Base-by-base conservation (phyloP, 2,888 invertebrate species). In the Drosophila lacicola region DNA sequence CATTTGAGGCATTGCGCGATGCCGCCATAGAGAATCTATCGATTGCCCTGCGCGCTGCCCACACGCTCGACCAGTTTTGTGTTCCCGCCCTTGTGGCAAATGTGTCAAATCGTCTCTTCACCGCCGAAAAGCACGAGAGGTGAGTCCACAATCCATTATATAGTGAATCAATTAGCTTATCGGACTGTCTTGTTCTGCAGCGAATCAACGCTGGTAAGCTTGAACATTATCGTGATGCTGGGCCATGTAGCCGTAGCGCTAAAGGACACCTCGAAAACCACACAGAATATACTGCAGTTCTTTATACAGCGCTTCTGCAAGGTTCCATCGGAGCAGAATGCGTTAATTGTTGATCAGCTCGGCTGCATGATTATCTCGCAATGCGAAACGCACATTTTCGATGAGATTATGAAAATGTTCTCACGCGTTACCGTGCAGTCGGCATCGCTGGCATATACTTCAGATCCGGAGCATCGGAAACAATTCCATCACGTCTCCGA, bases 381-480 rank as follows among this genome's bases (percentile, higher is more conserved):
- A 88, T 97, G 97, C 78, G 97, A 97, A 84, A 95, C 96, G 0
- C 94, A 95, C 36, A 95, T 96, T 19, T 97, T 98, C 90, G 98
- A 98, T 84, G 98, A 98, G 91, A 98, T 99, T 72, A 98, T 99
- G 98, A 95, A 97, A 89, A 98, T 99, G 97, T 99, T 99, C 93
- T 97, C 96, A 0, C 96, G 97, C 92, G 98, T 99, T 87, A 98
- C 98, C 0, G 96, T 98, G 11, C 98, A 98, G 90, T 97, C 97
- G 8, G 97, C 98, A 70, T 96, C 96, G 72, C 94, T 96, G 1
- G 95, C 95, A 0, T 96, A 96, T 79, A 94, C 94, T 2, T 93
- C 94, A 21, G 94, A 94, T 70, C 93, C 94, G 3, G 95, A 95
- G 64, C 94, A 95, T 70, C 94, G 94, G 4, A 93, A 94, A 65